Base-by-base conservation (phyloP, 2,797 vertebrate genomes). In the Oryzias dopingdopingensis region DNA sequence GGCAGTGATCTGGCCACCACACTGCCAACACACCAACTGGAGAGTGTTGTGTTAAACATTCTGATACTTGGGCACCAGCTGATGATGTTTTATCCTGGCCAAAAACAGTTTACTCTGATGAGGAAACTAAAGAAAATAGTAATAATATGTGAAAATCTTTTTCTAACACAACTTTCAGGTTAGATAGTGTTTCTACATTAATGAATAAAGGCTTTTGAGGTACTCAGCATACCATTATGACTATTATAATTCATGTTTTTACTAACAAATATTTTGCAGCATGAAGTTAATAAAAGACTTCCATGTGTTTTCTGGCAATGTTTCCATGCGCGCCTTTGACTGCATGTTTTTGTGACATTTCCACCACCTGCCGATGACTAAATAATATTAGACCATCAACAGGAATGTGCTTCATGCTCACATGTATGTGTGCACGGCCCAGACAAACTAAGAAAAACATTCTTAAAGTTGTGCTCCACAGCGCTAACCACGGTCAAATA, bases 291-390 rank as follows among this genome's bases (percentile, higher is more conserved):
- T 12, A 26, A 32, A 40, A 24, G 16, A 59, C 22, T 32, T 18
- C 4, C 6, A 43, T 37, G 41, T 47, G n/a, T 16, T 17, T 41
- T 48, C 46, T 16, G 14, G 7, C 1, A 20, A 42, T 43, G 8
- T 47, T 17, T 17, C 49, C 60, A 6, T 10, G 17, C 22, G 37
- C n/a, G 43, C 20, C 14, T 45, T 50, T 53, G 45, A 37, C 14
- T 15, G 4, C 41, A 17, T 26, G 41, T 42, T 46, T 16, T 15
- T 46, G 23, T 51, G 20, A 37, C 3, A 14, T 49, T 55, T n/a
- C 26, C 40, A 18, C 14, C 26, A 49, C 10, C 51, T 60, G 56
- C 56, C 8, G n/a, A 42, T 46, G 49, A 42, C 49, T 58, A 49
- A 47, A 53, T 32, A 18, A 62, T 54, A 23, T 47, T 26, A 47